Base-by-base conservation (phyloP, 2,888 invertebrate genomes). In the Phaedon cochleariae region DNA sequence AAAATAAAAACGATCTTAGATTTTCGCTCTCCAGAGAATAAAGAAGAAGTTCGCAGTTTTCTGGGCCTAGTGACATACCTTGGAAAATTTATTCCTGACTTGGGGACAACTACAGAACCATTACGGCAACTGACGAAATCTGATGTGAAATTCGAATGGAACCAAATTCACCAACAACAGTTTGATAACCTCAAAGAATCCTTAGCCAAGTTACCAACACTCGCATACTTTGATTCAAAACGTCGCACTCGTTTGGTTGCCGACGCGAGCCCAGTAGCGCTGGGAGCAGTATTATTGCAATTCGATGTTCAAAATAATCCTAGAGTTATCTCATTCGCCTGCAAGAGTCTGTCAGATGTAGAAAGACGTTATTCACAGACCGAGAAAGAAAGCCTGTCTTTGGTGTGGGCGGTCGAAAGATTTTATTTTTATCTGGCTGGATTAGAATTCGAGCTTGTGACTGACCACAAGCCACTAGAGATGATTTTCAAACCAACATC, bases 381-480 rank as follows among this genome's bases (percentile, higher is more conserved):
- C n/a, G n/a, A n/a, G n/a, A n/a, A n/a, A n/a, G n/a, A n/a, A n/a
- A n/a, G n/a, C 20, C 72, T 84, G 10, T 78, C 79, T 9, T 65
- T 84, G 5, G 74, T 84, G 7, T 85, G 77, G 73, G 81, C 78
- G 2, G 79, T 84, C 6, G 78, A 81, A 60, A 74, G 77, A 62
- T 85, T 84, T 69, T 74, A 81, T 62, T 72, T 77, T 34, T 85
- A 82, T 68, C 54, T 84, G 2, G 77, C 73, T 67, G 85, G 84
- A 9, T 64, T 79, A 9, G 70, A 77, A 6, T 86, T 86, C 70
- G 78, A 76, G 5, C 66, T 79, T 29, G 65, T 76, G 0, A 78
- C 73, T 1, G 77, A 79, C 59, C 77, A 78, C 53, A 75, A 77
- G 62, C 82, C 84, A 1, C 69, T 85, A 22, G 74, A 79, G 57